Evolutionary conservation across 2,113 vertebrate genomes (phyloP).

Genomic region (Pteruthius melanotis): DNA sequence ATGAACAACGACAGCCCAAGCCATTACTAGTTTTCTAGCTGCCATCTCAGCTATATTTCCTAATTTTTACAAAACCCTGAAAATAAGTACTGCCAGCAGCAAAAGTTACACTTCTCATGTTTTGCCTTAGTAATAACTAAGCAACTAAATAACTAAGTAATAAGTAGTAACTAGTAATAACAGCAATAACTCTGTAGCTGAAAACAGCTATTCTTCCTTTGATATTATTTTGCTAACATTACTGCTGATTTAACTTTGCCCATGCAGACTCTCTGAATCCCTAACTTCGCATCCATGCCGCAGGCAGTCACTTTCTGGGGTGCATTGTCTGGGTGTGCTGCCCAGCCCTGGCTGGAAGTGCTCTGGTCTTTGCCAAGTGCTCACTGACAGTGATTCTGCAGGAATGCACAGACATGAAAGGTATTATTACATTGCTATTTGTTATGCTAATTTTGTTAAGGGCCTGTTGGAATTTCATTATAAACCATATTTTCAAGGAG

Average conservation of each 20-base stretch:
- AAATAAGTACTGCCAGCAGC: neutral
- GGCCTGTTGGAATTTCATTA: conserved; percentile 45
- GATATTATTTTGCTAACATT: neutral
- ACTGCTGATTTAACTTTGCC: neutral
- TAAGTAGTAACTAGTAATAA: neutral
- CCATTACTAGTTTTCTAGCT: neutral
- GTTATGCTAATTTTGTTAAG: conserved; percentile 55
- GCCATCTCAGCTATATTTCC: neutral
- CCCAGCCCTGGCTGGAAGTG: neutral
- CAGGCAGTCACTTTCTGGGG: neutral
- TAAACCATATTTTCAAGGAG: conserved; percentile 44
- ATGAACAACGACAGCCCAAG: neutral
- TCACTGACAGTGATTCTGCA: conserved; percentile 12
- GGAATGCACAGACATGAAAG: conserved; percentile 38
- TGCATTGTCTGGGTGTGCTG: neutral
- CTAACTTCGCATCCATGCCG: neutral
- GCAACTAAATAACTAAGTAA: neutral
- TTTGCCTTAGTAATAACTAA: neutral
- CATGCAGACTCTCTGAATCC: neutral
- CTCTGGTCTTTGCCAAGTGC: neutral
- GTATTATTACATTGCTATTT: conserved; percentile 42
- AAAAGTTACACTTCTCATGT: neutral
- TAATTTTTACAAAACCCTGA: neutral
- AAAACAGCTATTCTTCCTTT: neutral
- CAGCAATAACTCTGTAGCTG: neutral